A percentile compares a stretch with the other conserved stretches of the same genome.
Conservation (phyloP, 2,888 invertebrate genomes). For the Scaeva pyrastri region DNA sequence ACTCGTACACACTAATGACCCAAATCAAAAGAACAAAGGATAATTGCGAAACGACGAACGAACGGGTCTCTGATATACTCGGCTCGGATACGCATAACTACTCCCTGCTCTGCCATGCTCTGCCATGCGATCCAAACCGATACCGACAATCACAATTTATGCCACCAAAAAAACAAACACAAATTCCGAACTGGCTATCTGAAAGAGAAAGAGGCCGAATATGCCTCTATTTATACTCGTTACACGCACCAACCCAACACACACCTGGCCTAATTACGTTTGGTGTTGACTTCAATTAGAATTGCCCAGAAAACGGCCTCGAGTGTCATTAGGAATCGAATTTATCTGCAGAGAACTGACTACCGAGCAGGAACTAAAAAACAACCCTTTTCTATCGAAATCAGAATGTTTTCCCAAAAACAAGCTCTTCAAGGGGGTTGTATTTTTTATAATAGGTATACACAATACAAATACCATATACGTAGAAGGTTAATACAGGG, state of each 20-base stretch:
- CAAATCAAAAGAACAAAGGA: slow-evolving; percentile 63
- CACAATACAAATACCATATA: no score
- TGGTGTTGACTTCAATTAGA: slow-evolving; percentile 64
- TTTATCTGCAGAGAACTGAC: slow-evolving; percentile 54
- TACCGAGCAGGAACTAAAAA: slow-evolving; percentile 2
- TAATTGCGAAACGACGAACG: slow-evolving; percentile 38
- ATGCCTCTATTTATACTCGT: slow-evolving; percentile 15
- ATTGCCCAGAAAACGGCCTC: slow-evolving; percentile 40
- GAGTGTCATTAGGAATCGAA: slow-evolving; percentile 60
- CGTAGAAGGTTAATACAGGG: slow-evolving; percentile 11
- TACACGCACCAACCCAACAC: neutral
- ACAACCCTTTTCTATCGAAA: slow-evolving; percentile 59
- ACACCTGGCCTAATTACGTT: slow-evolving; percentile 71
- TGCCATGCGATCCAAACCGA: slow-evolving; percentile 54
- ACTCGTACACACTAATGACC: slow-evolving; percentile 52
- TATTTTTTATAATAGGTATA: neutral
- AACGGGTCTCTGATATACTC: neutral
- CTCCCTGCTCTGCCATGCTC: neutral
- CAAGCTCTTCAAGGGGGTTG: slow-evolving; percentile 42
- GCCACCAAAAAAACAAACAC: slow-evolving; percentile 45
- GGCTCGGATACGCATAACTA: slow-evolving; percentile 21
- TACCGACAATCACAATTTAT: slow-evolving; percentile 60
- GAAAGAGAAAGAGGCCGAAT: neutral
- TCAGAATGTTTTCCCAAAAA: slow-evolving; percentile 47
- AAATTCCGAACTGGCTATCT: slow-evolving; percentile 2